Conservation (phyloP, 1,140 invertebrate species). For the Lasioglossum albipes region DNA sequence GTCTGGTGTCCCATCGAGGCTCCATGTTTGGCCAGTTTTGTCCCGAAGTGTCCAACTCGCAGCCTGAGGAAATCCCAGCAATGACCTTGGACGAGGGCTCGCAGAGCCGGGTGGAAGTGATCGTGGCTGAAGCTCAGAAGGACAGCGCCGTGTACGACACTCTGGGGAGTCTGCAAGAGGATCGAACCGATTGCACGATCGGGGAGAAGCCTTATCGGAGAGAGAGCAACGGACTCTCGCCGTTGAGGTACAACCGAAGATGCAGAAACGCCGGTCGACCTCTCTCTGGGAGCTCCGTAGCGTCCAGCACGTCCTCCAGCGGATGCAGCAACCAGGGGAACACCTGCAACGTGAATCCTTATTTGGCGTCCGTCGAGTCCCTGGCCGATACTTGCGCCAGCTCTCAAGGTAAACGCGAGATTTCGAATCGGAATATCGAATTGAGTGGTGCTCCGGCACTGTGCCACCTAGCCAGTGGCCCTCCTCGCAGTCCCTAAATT, state of each 20-base stretch:
- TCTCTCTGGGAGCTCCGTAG: conserved; percentile 90
- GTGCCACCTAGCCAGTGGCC: too few relatives aligned
- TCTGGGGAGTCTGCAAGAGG: not conserved
- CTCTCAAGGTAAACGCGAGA: conserved; percentile 77
- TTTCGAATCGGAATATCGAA: too few relatives aligned
- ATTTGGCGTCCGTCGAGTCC: conserved; percentile 89
- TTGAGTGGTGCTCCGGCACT: too few relatives aligned
- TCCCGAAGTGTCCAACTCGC: conserved; percentile 36
- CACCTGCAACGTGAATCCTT: conserved; percentile 81
- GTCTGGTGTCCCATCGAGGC: conserved; percentile 71
- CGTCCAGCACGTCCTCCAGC: conserved; percentile 88
- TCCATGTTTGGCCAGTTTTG: conserved; percentile 73
- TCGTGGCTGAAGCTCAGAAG: conserved; percentile 25
- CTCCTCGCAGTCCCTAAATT: too few relatives aligned
- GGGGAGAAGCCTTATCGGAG: conserved; percentile 24
- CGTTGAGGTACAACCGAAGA: conserved; percentile 56
- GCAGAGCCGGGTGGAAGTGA: conserved; percentile 5
- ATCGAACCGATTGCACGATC: not conserved
- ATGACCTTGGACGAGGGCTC: conserved; percentile 17
- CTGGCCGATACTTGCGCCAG: conserved; percentile 84
- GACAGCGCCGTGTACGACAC: conserved; percentile 16
- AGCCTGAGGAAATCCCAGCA: conserved; percentile 6
- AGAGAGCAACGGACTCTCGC: conserved; percentile 49
- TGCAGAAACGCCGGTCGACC: conserved; percentile 80
- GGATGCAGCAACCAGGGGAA: conserved; percentile 76